These are phyloP conservation scores for Contarinia nasturtii DNA, from an alignment of 1,140 invertebrate species.

Conservation along the genomic window DNA sequence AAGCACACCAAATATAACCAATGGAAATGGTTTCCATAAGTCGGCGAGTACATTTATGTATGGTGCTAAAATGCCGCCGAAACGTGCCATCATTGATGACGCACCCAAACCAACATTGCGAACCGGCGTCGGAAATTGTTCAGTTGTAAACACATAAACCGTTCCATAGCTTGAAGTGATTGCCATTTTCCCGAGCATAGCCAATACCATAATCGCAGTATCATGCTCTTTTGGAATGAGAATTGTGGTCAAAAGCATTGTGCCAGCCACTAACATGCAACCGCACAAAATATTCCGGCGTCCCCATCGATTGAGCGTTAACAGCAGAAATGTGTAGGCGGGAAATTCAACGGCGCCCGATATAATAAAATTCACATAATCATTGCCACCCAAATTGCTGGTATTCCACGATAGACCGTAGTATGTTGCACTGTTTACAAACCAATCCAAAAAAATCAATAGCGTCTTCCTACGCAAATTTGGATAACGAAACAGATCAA, in stretches of 20 bases:
- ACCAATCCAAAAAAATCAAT: conserved; percentile 62
- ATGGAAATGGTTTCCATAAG: conserved; percentile 42
- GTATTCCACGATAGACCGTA: conserved; percentile 68
- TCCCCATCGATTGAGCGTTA: conserved; percentile 52
- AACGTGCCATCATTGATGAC: conserved; percentile 52
- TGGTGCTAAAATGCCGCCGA: conserved; percentile 59
- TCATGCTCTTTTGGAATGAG: conserved; percentile 33
- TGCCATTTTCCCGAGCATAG: conserved; percentile 65
- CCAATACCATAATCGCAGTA: conserved; percentile 41
- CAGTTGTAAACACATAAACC: conserved; percentile 61
- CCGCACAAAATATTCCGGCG: conserved; percentile 45
- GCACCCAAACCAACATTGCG: conserved; percentile 60
- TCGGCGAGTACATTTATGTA: conserved; percentile 42
- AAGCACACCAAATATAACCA: conserved; percentile 48
- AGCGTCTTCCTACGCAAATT: conserved; percentile 49
- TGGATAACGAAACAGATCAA: conserved; percentile 50
- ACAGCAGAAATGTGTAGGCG: conserved; percentile 47
- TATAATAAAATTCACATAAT: conserved; percentile 56
- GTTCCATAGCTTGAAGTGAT: conserved; percentile 65
- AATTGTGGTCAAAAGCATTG: conserved; percentile 35
- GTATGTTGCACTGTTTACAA: conserved; percentile 59
- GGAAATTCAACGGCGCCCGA: conserved; percentile 59
- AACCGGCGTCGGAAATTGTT: conserved; percentile 69
- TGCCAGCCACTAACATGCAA: conserved; percentile 46
- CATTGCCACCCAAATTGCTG: conserved; percentile 48